Percentiles rank a stretch among this genome's conserved stretches.
Evolutionary conservation across 2,888 invertebrate genomes (phyloP).

Genomic region (Plebejus melissa): DNA sequence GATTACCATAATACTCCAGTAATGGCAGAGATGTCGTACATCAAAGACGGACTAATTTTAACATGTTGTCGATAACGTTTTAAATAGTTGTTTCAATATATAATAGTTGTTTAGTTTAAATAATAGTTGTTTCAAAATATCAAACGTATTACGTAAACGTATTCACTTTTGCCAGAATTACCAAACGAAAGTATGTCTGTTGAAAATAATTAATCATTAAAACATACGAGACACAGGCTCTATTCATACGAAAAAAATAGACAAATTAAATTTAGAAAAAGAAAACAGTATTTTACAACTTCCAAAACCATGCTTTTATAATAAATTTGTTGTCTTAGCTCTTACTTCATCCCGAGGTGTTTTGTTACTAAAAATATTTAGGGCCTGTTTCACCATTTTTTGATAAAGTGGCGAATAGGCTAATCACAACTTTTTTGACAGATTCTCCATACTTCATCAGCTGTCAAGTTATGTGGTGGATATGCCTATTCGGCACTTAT

Average conservation of each 20-base stretch:
- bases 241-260: too few species aligned
- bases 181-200: neutral
- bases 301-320: too few species aligned
- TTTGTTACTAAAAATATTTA: neutral
- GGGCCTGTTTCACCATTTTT: too few species aligned
- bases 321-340: neutral
- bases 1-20: neutral
- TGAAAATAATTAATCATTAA: too few species aligned
- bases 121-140: neutral
- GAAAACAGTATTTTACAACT: neutral
- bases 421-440: too few species aligned
- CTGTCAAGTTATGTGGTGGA: too few species aligned
- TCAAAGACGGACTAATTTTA: slow-evolving; percentile 16
- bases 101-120: too few species aligned
- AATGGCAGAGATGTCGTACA: neutral
- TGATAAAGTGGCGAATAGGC: too few species aligned
- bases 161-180: neutral
- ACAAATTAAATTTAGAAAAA: neutral
- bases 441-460: too few species aligned
- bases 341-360: neutral
- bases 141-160: neutral
- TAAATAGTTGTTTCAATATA: too few species aligned
- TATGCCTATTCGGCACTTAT: too few species aligned
- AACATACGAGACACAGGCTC: too few species aligned
- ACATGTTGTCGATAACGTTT: slow-evolving; percentile 1